Conservation (phyloP, 1,140 invertebrate species). For the Pseudomyrmex pallidus region DNA sequence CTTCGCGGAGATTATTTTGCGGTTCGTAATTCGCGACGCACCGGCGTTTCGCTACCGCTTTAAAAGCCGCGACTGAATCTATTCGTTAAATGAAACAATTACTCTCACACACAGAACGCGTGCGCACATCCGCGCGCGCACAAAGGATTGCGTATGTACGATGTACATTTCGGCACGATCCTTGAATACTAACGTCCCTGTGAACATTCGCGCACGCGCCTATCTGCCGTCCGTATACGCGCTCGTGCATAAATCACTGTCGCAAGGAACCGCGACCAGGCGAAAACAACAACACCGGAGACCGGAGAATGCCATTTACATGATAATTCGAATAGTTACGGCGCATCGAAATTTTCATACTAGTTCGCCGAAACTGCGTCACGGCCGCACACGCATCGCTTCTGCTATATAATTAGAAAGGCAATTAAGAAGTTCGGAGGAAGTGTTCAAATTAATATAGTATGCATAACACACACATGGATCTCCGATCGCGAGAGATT, state of each 20-base stretch:
- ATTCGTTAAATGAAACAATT: conserved; percentile 62
- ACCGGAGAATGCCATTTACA: conserved; percentile 71
- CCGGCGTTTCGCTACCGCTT: not conserved
- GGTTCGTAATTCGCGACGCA: conserved; percentile 46
- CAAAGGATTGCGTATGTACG: conserved; percentile 9
- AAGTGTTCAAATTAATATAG: not conserved
- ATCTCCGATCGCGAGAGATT: not conserved
- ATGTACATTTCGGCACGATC: not conserved
- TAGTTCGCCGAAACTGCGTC: not conserved
- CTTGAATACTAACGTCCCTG: conserved; percentile 13
- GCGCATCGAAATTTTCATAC: conserved; percentile 62
- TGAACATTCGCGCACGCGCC: not conserved
- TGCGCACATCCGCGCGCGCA: not conserved
- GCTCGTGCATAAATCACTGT: conserved; percentile 72
- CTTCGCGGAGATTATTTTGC: conserved; percentile 44
- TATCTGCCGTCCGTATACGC: conserved; percentile 58
- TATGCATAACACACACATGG: not conserved
- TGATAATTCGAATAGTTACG: conserved; percentile 73
- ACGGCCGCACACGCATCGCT: not conserved
- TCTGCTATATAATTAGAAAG: conserved; percentile 5
- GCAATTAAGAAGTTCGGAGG: conserved; percentile 9
- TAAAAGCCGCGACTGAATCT: conserved; percentile 27
- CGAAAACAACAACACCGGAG: conserved; percentile 72
- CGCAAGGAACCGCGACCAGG: conserved; percentile 65
- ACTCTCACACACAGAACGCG: conserved; percentile 1